Conservation (phyloP, 2,113 vertebrate genomes). For the Poeciliopsis retropinna region DNA sequence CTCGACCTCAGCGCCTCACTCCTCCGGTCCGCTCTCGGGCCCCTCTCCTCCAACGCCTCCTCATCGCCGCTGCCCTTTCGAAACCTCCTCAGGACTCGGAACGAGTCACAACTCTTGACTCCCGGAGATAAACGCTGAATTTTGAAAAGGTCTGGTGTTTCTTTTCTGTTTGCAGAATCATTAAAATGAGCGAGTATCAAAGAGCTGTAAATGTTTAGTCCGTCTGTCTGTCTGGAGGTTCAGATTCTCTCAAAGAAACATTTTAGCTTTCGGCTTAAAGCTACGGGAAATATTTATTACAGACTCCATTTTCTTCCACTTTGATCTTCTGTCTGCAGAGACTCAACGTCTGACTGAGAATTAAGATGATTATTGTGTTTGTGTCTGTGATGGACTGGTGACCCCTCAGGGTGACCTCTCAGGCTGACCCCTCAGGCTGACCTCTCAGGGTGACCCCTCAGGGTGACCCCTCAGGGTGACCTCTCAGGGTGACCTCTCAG, state of each 20-base stretch:
- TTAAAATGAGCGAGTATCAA: constrained; percentile 47
- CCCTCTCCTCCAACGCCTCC: constrained; percentile 26
- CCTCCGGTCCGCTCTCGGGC: constrained; percentile 18
- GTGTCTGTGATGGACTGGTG: not conserved
- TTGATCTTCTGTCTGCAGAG: not conserved
- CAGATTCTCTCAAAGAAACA: not conserved
- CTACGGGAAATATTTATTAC: not conserved
- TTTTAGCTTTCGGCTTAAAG: not conserved
- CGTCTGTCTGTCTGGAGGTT: constrained; percentile 9
- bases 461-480: no score
- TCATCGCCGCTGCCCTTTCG: constrained; percentile 70
- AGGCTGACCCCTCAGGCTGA: no score
- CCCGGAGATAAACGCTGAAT: constrained; percentile 69
- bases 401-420: no score
- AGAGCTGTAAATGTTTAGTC: constrained; percentile 6
- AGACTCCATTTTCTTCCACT: not conserved
- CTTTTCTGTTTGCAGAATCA: constrained; percentile 37
- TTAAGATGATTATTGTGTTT: not conserved
- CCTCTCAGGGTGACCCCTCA: no score
- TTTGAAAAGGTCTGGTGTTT: constrained; percentile 79
- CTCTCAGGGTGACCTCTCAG: no score
- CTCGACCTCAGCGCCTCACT: constrained; percentile 38
- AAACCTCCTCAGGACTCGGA: constrained; percentile 64
- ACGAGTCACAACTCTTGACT: constrained; percentile 56
- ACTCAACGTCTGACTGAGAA: not conserved